Base-by-base conservation (phyloP, 2,113 vertebrate species). In the Scortum barcoo region DNA sequence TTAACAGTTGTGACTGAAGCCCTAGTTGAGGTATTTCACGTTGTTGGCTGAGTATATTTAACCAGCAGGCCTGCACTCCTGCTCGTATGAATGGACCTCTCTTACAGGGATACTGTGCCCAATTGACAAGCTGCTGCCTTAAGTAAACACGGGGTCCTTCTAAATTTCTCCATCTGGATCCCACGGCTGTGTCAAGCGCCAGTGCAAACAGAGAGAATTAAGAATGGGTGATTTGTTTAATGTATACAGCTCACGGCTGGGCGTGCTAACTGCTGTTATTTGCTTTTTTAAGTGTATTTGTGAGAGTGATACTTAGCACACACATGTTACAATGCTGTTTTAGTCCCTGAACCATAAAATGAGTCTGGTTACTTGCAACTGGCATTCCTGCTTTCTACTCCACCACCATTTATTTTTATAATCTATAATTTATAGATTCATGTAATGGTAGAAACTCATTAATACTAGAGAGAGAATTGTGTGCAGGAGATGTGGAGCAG, bases 101-200 rank as follows among this genome's bases (percentile, higher is more conserved):
- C 95, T 97, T 90, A 94, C 90, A 90, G 79, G 84, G 83, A 95
- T 89, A 96, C 95, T 96, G 96, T 94, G 94, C 90, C 86, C 94
- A 91, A 96, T 97, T 98, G 97, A 97, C 96, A 90, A 93, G 93
- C 93, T 93, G 93, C 94, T 94, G 95, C 95, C 93, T 95, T 97
- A 95, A 95, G 95, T 96, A 97, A 98, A 98, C 95, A 97, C 67
- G 87, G 93, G 86, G n/a, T 87, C 94, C 89, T 88, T 90, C 94
- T 94, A 92, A 91, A 95, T 91, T 90, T 87, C 93, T 94, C 96
- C 96, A 96, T 96, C 96, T 96, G 96, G 96, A 95, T 96, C 94
- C 93, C 94, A 95, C 94, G 89, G 93, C 93, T 93, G 95, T 94
- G 95, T 95, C 92, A 94, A 95, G 93, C 69, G 66, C 93, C 90